Percentiles rank a stretch among this genome's conserved stretches.
phyloP scores from a whole-genome alignment of 2,888 invertebrate species.

The Dasypolia templi region DNA sequence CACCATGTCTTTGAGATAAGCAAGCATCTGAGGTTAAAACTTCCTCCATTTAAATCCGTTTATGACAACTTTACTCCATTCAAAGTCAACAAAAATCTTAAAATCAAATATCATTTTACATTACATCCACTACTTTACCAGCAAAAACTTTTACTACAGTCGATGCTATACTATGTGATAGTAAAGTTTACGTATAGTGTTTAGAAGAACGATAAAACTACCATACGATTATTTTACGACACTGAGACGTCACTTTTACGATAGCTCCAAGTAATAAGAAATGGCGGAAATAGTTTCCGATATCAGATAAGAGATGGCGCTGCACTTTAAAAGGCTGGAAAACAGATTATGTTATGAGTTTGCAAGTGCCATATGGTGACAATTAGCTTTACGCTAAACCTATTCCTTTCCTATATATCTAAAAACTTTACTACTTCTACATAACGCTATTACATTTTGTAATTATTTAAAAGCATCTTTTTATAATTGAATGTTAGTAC shows the following conservation, averaged over 20 bases:
- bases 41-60: conserved; percentile 3
- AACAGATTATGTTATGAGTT: not conserved
- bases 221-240: conserved; percentile 61
- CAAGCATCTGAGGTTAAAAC: not conserved
- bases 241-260: conserved; percentile 47
- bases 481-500: too few species aligned
- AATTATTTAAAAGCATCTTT: too few species aligned
- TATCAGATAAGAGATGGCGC: conserved; percentile 56
- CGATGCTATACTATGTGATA: conserved; percentile 34
- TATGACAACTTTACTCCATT: conserved; percentile 10
- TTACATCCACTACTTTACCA: conserved; percentile 14
- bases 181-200: conserved; percentile 58
- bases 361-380: not conserved
- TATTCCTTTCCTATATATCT: too few species aligned
- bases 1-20: conserved; percentile 19
- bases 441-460: too few species aligned
- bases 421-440: too few species aligned
- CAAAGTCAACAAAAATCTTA: conserved; percentile 23
- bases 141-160: conserved; percentile 56
- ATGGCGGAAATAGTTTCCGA: conserved; percentile 39
- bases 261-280: conserved; percentile 45
- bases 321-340: conserved; percentile 35
- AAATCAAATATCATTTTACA: conserved; percentile 33
- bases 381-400: too few species aligned
- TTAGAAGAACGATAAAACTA: conserved; percentile 64